A percentile compares a stretch with the other conserved stretches of the same genome.
These are phyloP conservation scores for Spicauda simplicius DNA, from an alignment of 2,888 invertebrate genomes.

Conservation along the genomic window DNA sequence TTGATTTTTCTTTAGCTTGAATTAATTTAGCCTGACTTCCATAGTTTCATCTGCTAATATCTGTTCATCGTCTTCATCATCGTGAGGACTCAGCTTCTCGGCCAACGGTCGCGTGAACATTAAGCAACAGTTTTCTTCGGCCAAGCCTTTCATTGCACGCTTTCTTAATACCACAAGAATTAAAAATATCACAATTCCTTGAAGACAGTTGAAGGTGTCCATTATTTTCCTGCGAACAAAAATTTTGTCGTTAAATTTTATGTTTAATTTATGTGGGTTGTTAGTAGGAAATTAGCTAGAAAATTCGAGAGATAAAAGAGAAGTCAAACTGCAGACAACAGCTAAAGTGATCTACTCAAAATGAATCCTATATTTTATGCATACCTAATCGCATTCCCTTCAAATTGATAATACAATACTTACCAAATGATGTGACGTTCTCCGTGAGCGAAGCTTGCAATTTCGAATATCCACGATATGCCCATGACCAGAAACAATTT, in stretches of 20 bases:
- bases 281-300: too few relatives aligned
- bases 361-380: too few relatives aligned
- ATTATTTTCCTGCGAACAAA: slow-evolving; percentile 82
- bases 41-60: slow-evolving; percentile 73
- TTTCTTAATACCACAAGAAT: slow-evolving; percentile 85
- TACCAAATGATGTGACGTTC: slow-evolving; percentile 72
- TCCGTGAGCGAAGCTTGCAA: slow-evolving; percentile 81
- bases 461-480: slow-evolving; percentile 89
- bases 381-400: too few relatives aligned
- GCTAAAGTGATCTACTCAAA: too few relatives aligned
- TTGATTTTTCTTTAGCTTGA: background rate
- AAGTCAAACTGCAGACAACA: too few relatives aligned
- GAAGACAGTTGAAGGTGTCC: slow-evolving; percentile 87
- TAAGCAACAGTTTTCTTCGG: slow-evolving; percentile 66
- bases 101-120: slow-evolving; percentile 62
- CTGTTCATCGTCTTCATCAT: slow-evolving; percentile 69
- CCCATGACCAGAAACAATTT: slow-evolving; percentile 89
- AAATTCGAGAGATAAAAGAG: too few relatives aligned
- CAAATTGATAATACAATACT: slow-evolving; percentile 41
- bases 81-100: slow-evolving; percentile 70
- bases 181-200: slow-evolving; percentile 87
- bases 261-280: too few relatives aligned
- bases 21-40: slow-evolving; percentile 71
- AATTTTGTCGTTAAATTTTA: too few relatives aligned
- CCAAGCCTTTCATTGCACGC: slow-evolving; percentile 81